phyloP scores from a whole-genome alignment of 2,797 vertebrate genomes.

The Oreonectes daqikongensis region DNA sequence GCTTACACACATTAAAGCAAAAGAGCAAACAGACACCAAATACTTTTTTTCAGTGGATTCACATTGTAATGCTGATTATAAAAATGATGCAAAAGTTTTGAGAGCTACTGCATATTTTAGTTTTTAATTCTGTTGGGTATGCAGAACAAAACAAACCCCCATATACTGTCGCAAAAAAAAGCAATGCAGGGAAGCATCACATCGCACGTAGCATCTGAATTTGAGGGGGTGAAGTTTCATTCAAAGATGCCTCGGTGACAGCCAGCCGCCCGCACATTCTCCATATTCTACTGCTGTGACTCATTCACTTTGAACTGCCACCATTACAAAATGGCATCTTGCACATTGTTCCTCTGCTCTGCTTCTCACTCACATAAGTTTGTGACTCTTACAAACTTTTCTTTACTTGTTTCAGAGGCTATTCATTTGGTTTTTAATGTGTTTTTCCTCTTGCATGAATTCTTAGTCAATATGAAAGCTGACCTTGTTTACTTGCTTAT shows the following conservation, averaged over 20 bases:
- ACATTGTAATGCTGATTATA: neutral
- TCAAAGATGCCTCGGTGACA: constrained; percentile 67
- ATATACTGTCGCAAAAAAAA: neutral
- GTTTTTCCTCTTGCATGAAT: neutral
- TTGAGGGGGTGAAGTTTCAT: constrained; percentile 47
- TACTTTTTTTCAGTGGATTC: too few relatives aligned
- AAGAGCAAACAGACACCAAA: neutral
- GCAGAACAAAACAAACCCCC: neutral
- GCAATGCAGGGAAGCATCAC: constrained; percentile 2
- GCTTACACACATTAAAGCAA: neutral
- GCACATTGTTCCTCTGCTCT: constrained; percentile 19
- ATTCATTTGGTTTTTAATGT: neutral
- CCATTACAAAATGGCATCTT: constrained; percentile 62
- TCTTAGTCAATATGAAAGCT: neutral
- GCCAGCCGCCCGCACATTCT: constrained; percentile 67
- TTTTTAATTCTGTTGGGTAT: neutral
- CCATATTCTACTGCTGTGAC: constrained; percentile 64
- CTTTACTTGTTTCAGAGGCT: neutral
- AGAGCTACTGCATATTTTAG: neutral
- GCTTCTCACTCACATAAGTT: neutral
- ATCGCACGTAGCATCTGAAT: constrained; percentile 10
- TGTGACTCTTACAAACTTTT: constrained; percentile 52
- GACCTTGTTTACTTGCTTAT: neutral
- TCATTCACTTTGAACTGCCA: constrained; percentile 60
- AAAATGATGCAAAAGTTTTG: neutral